These are phyloP conservation scores for Tamandua tetradactyla DNA, from an alignment of 2,797 vertebrate genomes.

Conservation along the genomic window DNA sequence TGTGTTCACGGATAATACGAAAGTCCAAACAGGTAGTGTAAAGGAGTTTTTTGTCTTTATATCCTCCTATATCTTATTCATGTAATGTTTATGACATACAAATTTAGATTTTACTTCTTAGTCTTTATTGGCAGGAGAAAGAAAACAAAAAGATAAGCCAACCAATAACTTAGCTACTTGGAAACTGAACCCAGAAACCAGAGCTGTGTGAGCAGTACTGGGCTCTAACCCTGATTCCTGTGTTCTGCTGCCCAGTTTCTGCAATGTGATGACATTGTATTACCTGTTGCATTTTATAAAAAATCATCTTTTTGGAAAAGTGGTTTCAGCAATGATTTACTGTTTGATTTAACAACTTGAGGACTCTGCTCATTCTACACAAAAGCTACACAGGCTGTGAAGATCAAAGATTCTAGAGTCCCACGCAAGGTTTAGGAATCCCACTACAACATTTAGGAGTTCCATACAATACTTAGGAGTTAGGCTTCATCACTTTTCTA, in stretches of 20 bases:
- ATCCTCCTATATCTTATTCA: background rate
- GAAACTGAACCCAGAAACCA: background rate
- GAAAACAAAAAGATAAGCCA: background rate
- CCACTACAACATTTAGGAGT: too few relatives aligned
- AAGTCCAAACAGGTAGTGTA: background rate
- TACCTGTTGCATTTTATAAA: background rate
- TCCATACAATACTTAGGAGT: rapidly evolving
- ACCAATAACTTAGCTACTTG: background rate
- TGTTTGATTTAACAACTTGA: background rate
- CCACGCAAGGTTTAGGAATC: background rate
- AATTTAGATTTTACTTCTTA: background rate
- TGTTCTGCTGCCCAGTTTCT: rapidly evolving
- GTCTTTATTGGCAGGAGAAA: background rate
- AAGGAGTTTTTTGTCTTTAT: background rate
- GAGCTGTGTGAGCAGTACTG: rapidly evolving
- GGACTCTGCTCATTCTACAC: background rate
- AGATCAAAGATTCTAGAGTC: background rate
- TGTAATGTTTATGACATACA: rapidly evolving
- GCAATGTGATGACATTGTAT: rapidly evolving
- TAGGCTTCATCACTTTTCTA: rapidly evolving
- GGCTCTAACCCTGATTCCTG: background rate
- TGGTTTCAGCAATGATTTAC: background rate
- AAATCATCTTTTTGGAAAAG: background rate
- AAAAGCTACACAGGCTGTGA: rapidly evolving
- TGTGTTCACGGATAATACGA: rapidly evolving